Evolutionary conservation across 2,888 invertebrate genomes (phyloP), one percentile per base, ranked within the genome.

Genomic region (Lepidonotus clava): DNA sequence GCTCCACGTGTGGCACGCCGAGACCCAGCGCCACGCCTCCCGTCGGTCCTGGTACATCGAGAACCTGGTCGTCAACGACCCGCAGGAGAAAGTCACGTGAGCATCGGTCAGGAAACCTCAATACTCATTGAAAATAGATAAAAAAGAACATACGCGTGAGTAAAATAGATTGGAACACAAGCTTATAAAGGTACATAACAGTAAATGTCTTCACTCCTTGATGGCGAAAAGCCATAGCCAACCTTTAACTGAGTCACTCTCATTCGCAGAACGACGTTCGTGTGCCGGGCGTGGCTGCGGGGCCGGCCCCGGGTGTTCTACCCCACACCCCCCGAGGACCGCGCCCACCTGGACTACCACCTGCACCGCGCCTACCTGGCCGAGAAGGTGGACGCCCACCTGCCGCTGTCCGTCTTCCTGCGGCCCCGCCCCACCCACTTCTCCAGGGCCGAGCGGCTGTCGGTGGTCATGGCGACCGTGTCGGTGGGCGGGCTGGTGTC

Each of bases 191-290:
- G n/a, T n/a, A n/a, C n/a, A n/a, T n/a, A n/a, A n/a, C n/a, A n/a
- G n/a, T n/a, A n/a, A n/a, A n/a, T n/a, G n/a, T n/a, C n/a, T n/a
- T n/a, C n/a, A n/a, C n/a, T n/a, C n/a, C n/a, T n/a, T n/a, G n/a
- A n/a, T n/a, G n/a, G n/a, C n/a, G n/a, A n/a, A n/a, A n/a, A n/a
- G n/a, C n/a, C n/a, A n/a, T n/a, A n/a, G n/a, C n/a, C n/a, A n/a
- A n/a, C n/a, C n/a, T n/a, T n/a, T n/a, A n/a, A n/a, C n/a, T n/a
- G n/a, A n/a, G n/a, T n/a, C n/a, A n/a, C n/a, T 61, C 24, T 61
- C 61, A 2, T 61, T n/a, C n/a, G n/a, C 76, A 76, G 76, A 2
- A 76, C 76, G 18, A 76, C 76, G 1, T 76, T 76, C 36, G 76
- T 76, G 1, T 28, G 76, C 38, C 38, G 76, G 21, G 40, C 14